Percentiles rank a stretch among this genome's conserved stretches.
These are phyloP conservation scores for Matsumurasca onukii DNA, from an alignment of 1,140 invertebrate genomes.

Conservation along the genomic window DNA sequence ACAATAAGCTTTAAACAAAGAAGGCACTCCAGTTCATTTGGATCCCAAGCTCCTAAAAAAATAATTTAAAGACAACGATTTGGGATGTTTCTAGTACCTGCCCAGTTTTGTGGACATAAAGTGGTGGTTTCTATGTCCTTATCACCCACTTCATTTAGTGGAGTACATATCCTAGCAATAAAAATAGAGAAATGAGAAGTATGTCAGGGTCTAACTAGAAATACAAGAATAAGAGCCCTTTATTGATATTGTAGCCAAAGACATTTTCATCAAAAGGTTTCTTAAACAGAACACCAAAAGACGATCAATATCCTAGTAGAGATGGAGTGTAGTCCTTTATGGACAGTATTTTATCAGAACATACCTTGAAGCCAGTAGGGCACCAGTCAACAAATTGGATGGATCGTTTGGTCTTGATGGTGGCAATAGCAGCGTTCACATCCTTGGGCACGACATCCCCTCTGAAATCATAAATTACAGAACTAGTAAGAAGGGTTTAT, in stretches of 20 bases:
- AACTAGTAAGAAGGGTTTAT: too few relatives aligned
- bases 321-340: not conserved
- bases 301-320: not conserved
- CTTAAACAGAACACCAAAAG: not conserved
- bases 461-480: constrained; percentile 42
- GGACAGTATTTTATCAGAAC: constrained; percentile 45
- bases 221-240: not conserved
- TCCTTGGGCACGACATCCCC: constrained; percentile 72
- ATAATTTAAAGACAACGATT: not conserved
- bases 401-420: constrained; percentile 84
- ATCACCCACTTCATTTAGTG: not conserved
- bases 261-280: not conserved
- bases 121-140: not conserved
- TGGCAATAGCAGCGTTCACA: constrained; percentile 79
- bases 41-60: not conserved
- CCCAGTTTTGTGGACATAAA: not conserved
- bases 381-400: constrained; percentile 85
- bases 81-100: not conserved
- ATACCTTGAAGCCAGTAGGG: constrained; percentile 74
- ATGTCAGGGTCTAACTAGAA: not conserved
- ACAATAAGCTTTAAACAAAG: too few relatives aligned
- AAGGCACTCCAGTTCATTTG: too few relatives aligned
- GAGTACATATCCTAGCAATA: not conserved
- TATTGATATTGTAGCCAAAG: not conserved
- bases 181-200: not conserved